Evolutionary conservation across 2,888 invertebrate species (phyloP), one percentile per base, ranked within the genome.

Genomic region (Dinocampus coccinellae): DNA sequence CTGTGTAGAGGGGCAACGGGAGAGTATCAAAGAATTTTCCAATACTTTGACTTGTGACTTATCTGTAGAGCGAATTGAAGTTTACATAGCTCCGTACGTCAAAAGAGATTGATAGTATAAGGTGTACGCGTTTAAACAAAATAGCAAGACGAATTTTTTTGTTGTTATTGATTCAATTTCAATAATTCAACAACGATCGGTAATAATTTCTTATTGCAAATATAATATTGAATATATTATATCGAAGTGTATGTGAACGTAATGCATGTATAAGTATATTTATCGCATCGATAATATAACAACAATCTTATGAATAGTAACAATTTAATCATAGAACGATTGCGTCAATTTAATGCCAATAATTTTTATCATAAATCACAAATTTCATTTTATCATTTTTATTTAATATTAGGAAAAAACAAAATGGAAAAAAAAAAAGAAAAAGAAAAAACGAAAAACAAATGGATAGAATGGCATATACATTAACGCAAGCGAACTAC

Each of bases 271-370:
- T 53, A 33, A 33, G 73, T 76, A 80, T 81, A 82, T 81, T 81
- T 82, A 85, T 85, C 84, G 85, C 85, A 86, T 83, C 79, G 83
- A 81, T 74, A 66, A 26, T 83, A 83, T 84, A 86, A 85, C 83
- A 87, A 86, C 85, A 86, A 84, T 84, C 85, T 87, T 86, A 86
- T 81, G 85, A 85, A 83, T 85, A 87, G 85, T 83, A 86, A 86
- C 86, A 87, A 85, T 85, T 83, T 79, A 83, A 83, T 82, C 79
- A 81, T 82, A 83, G 82, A 76, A 83, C 84, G 82, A 73, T 79
- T 77, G 83, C 79, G 80, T 84, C 78, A 82, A 82, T 78, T 80
- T 76, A 80, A 74, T 74, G 20, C 52, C 34, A 60, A 33, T 7
- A 6, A n/a, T 47, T 16, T 34, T 33, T n/a, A 60, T 20, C 16